Percentiles rank a stretch among this genome's conserved stretches.
These are phyloP conservation scores for Arrhopalites spinosus DNA, from an alignment of 2,888 invertebrate genomes.

Conservation along the genomic window DNA sequence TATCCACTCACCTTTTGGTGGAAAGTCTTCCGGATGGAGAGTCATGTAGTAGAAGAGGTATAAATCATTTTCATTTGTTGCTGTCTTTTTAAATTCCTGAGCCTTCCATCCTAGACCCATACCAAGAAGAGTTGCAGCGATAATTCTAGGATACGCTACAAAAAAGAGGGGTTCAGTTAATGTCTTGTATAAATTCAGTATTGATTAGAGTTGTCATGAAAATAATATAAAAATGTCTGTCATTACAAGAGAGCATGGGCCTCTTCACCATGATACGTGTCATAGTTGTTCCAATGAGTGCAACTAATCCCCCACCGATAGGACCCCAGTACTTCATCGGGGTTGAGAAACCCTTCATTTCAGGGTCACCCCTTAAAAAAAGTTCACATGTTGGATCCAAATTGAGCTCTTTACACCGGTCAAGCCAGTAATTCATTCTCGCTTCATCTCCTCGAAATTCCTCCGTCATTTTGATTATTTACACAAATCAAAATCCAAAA, in stretches of 20 bases:
- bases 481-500: neutral
- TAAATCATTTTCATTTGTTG: constrained; percentile 75
- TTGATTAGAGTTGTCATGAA: too few species aligned
- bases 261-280: too few species aligned
- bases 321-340: too few species aligned
- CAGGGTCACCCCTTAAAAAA: constrained; percentile 44
- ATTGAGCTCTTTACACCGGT: neutral
- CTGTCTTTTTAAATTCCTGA: too few species aligned
- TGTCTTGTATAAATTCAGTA: too few species aligned
- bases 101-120: constrained; percentile 61
- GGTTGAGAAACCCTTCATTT: neutral
- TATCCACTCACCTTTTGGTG: constrained; percentile 63
- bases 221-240: too few species aligned
- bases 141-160: too few species aligned
- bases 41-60: constrained; percentile 72
- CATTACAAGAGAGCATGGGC: too few species aligned
- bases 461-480: neutral
- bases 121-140: neutral
- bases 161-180: too few species aligned
- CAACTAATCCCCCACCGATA: too few species aligned
- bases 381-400: constrained; percentile 35
- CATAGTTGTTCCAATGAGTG: neutral
- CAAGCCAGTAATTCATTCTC: too few species aligned
- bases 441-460: neutral
- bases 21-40: constrained; percentile 78